Conservation (phyloP, 1,140 invertebrate species). For the Tetramorium parvispinum region DNA sequence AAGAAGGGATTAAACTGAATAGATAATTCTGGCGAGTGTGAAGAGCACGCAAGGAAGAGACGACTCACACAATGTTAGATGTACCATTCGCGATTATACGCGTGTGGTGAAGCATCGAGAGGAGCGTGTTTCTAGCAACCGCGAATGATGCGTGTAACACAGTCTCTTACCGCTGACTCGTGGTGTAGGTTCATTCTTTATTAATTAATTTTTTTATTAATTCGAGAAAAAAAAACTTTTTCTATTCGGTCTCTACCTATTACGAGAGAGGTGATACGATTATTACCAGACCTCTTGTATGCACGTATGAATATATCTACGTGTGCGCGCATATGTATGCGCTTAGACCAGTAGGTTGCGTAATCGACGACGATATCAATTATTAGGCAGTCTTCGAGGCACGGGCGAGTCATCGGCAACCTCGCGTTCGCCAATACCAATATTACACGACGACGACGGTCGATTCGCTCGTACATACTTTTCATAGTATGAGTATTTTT, state of each 20-base stretch:
- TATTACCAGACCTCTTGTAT: background rate
- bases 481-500: background rate
- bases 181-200: background rate
- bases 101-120: background rate
- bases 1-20: background rate
- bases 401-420: slow-evolving; percentile 4
- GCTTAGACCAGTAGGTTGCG: slow-evolving; percentile 38
- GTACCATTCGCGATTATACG: background rate
- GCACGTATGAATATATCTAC: background rate
- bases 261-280: background rate
- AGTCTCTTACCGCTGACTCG: background rate
- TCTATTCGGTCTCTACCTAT: background rate
- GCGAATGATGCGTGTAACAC: background rate
- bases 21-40: background rate
- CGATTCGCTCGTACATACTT: background rate
- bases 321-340: background rate
- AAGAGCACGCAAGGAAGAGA: background rate
- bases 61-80: background rate
- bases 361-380: slow-evolving; percentile 60
- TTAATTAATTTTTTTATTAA: background rate
- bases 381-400: slow-evolving; percentile 32
- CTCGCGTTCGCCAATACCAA: slow-evolving; percentile 40
- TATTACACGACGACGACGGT: background rate
- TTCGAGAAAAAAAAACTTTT: background rate
- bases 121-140: background rate